Base-by-base conservation (phyloP, 2,113 vertebrate species). In the Oreochromis tanganicae region DNA sequence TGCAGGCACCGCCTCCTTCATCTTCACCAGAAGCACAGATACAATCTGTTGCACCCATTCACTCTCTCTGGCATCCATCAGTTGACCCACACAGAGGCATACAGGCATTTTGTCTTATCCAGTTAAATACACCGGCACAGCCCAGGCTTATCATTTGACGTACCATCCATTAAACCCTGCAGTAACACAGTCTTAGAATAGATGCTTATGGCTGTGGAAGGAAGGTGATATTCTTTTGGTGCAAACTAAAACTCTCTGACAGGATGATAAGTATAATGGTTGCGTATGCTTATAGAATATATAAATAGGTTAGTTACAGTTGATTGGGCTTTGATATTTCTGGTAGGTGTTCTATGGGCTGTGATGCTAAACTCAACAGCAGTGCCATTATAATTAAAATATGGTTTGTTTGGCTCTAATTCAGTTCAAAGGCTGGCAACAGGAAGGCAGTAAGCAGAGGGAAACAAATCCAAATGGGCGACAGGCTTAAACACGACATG, bases 71-170 rank as follows among this genome's bases (percentile, higher is more conserved):
- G 73, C 82, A 91, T 90, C 90, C 83, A 90, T 91, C 89, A 85
- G 68, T 36, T 87, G 86, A 94, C 85, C 86, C 54, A 16, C 83
- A 56, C 52, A 36, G 54, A 87, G 24, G 84, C 75, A 83, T 85
- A 90, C 84, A 88, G 59, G 17, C 57, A 10, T 78, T 83, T 81
- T 81, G 73, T 85, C 82, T 87, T 80, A 82, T 89, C 85, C 63
- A 84, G 48, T 92, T 83, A 78, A 89, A 89, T 52, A 61, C 46
- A 71, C n/a, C 63, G 59, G 75, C 38, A 41, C 86, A 80, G 17
- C 84, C 4, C 63, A 27, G 68, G 54, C 83, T 91, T 91, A 86
- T 91, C 89, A 71, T 87, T 63, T 85, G 90, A 93, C 88, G 85
- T 46, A 19, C 86, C 87, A 91, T 93, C 89, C 61, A 27, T 91